A percentile compares a stretch with the other conserved stretches of the same genome.
These are phyloP conservation scores for Leucozona laternaria DNA, from an alignment of 2,888 invertebrate genomes.

Conservation along the genomic window DNA sequence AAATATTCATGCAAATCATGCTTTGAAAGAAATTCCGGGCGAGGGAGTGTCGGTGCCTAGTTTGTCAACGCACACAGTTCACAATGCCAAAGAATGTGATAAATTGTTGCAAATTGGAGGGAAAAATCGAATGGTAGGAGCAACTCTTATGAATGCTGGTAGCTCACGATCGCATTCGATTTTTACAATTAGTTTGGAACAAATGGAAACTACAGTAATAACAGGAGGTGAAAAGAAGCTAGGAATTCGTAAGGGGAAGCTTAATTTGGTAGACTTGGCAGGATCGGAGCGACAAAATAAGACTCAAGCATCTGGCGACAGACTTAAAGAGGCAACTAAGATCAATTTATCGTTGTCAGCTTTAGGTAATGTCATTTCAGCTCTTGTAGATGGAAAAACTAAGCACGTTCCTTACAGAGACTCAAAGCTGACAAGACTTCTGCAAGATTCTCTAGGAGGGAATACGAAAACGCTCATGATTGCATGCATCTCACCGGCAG, in stretches of 20 bases:
- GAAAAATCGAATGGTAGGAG: conserved; percentile 91
- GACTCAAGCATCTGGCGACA: conserved; percentile 92
- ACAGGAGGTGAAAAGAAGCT: conserved; percentile 17
- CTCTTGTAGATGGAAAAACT: conserved; percentile 92
- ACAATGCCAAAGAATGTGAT: conserved; percentile 91
- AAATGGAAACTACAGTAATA: conserved; percentile 84
- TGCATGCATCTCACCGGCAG: conserved; percentile 92
- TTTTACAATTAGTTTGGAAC: conserved; percentile 93
- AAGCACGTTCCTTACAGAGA: conserved; percentile 93
- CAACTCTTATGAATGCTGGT: conserved; percentile 95
- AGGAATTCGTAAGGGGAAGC: conserved; percentile 80
- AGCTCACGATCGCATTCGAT: conserved; percentile 95
- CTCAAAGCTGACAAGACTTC: conserved; percentile 91
- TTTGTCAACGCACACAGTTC: conserved; percentile 90
- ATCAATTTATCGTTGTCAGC: conserved; percentile 95
- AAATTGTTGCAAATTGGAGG: conserved; percentile 90
- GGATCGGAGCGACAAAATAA: conserved; percentile 94
- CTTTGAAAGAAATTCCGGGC: conserved; percentile 85
- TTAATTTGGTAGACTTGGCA: conserved; percentile 95
- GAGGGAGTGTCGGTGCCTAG: conserved; percentile 85
- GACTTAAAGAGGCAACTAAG: conserved; percentile 94
- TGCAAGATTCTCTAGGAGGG: conserved; percentile 93
- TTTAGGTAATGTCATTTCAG: conserved; percentile 94
- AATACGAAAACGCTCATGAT: conserved; percentile 96
- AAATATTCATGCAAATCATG: conserved; percentile 81